These are phyloP conservation scores for Leucopsar rothschildi DNA, from an alignment of 2,113 vertebrate genomes.

Conservation along the genomic window DNA sequence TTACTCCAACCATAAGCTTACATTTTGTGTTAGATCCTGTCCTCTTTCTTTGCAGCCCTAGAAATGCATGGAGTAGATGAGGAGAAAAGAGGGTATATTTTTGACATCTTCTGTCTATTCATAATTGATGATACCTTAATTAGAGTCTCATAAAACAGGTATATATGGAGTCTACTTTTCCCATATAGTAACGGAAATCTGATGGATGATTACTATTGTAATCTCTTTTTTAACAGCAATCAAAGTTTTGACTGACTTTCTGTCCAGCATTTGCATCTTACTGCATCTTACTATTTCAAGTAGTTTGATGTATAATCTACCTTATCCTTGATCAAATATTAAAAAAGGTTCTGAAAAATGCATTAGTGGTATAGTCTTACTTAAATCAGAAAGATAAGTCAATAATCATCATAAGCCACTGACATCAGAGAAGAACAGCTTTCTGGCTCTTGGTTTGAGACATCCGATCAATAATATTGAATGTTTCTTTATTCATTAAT, in stretches of 20 bases:
- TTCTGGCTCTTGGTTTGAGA: neutral
- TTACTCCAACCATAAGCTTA: neutral
- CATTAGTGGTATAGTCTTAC: neutral
- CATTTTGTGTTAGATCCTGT: neutral
- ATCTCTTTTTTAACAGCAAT: neutral
- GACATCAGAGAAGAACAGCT: neutral
- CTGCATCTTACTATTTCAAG: neutral
- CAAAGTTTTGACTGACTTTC: neutral
- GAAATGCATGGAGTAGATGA: neutral
- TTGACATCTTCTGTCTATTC: neutral
- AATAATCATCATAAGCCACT: conserved; percentile 8
- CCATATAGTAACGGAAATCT: neutral
- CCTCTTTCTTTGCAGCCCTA: neutral
- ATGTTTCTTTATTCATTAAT: neutral
- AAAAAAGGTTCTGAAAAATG: conserved; percentile 33
- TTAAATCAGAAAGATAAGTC: conserved; percentile 24
- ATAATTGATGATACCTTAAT: neutral
- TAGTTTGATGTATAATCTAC: neutral
- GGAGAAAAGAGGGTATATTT: neutral
- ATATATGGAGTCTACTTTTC: neutral
- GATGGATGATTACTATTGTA: neutral
- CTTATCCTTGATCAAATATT: conserved; percentile 43
- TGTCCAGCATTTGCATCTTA: neutral
- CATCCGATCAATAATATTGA: neutral
- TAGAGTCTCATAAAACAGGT: neutral